A percentile compares a stretch with the other conserved stretches of the same genome.
These are phyloP conservation scores for Apotomis turbidana DNA, from an alignment of 2,888 invertebrate genomes.

Conservation along the genomic window DNA sequence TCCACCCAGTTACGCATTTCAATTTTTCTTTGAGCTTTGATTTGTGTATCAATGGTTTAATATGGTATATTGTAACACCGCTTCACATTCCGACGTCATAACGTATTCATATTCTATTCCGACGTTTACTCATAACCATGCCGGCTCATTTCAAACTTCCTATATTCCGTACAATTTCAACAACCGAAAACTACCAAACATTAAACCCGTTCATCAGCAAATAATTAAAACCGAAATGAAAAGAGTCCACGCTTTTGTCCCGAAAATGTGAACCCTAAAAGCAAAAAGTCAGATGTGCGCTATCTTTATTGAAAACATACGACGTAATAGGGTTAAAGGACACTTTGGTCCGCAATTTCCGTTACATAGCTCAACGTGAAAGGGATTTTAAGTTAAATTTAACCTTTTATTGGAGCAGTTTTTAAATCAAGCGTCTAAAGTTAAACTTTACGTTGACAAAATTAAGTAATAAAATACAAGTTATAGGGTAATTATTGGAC, in stretches of 20 bases:
- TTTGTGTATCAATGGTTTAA: too few species aligned
- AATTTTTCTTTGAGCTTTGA: too few species aligned
- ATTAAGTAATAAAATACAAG: slow-evolving; percentile 63
- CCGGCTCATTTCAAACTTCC: neutral
- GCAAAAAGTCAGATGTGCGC: neutral
- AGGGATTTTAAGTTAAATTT: slow-evolving; percentile 36
- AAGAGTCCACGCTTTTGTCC: slow-evolving; percentile 27
- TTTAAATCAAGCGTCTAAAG: slow-evolving; percentile 57
- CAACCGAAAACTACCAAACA: slow-evolving; percentile 28
- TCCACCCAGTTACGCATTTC: too few species aligned
- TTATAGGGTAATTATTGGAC: slow-evolving; percentile 53
- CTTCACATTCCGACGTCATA: too few species aligned
- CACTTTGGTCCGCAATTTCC: slow-evolving; percentile 25
- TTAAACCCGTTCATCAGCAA: slow-evolving; percentile 22
- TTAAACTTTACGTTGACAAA: slow-evolving; percentile 57
- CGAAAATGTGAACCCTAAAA: neutral
- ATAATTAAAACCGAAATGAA: slow-evolving; percentile 34
- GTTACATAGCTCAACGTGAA: slow-evolving; percentile 32
- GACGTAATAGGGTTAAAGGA: neutral
- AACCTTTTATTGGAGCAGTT: slow-evolving; percentile 47
- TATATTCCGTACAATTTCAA: slow-evolving; percentile 5
- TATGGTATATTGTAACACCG: too few species aligned
- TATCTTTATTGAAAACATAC: neutral
- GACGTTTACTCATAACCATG: neutral
- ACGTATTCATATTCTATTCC: too few species aligned